Base-by-base conservation (phyloP, 2,888 invertebrate species). In the Sarcophaga subvicina region DNA sequence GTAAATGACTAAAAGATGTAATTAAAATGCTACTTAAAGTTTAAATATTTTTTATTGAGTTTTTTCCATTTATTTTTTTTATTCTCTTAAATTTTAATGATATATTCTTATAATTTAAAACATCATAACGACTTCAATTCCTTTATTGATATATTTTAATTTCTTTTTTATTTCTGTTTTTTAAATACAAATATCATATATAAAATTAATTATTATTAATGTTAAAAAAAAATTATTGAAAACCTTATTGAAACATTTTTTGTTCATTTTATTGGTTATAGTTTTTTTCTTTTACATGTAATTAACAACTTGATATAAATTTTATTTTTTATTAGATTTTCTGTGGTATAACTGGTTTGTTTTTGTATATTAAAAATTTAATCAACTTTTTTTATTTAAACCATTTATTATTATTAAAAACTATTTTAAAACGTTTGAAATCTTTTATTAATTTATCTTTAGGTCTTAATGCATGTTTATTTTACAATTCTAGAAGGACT, bases 81-180 rank as follows among this genome's bases (percentile, higher is more conserved):
- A 20, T n/a, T 4, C 72, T 62, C 45, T 75, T 67, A 45, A 12
- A 63, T 66, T 45, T 54, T 69, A 78, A 70, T 66, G 67, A 85
- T 78, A 69, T 81, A 60, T 62, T 77, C 59, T 69, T 71, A 37
- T 71, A 62, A 54, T 37, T 60, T 47, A 54, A 8, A 47, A 22
- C 14, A 25, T 80, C 60, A 85, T 80, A 66, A 80, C 77, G 70
- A 83, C n/a, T 84, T 86, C 80, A 83, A 86, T 86, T 87, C 80
- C 80, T 83, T 85, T 80, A 83, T 63, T 60, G 60, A 67, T 72
- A 45, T 20, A 66, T 73, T 37, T 27, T 3, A 8, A 8, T 37
- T 37, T 8, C 27, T 64, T 63, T 78, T n/a, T 37, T 76, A 8
- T 59, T 66, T 8, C 8, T 6, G 37, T 76, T 49, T 47, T 17